Conservation (phyloP, 2,113 vertebrate species). For the Lepus timidus region DNA sequence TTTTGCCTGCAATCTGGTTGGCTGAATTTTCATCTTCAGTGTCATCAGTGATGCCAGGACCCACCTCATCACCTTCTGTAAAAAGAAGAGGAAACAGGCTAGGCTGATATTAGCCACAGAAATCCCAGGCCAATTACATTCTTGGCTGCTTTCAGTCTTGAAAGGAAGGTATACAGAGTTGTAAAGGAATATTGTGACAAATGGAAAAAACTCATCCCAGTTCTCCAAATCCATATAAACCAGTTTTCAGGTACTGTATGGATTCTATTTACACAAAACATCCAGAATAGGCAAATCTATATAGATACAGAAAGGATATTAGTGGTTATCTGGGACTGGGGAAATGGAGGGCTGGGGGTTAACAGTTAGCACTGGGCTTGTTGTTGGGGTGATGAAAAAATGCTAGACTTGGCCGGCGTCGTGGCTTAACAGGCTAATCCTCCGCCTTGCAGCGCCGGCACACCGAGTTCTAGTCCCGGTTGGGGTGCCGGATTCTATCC, state of each 20-base stretch:
- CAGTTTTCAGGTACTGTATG: slow-evolving; percentile 29
- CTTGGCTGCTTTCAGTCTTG: neutral
- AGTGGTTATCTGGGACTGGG: neutral
- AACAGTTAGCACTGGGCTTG: neutral
- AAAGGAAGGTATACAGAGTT: neutral
- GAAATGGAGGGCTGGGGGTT: neutral
- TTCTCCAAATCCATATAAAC: slow-evolving; percentile 31
- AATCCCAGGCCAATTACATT: neutral
- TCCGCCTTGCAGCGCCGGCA: too few species aligned
- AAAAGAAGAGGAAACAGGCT: slow-evolving; percentile 59
- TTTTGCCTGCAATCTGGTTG: slow-evolving; percentile 98
- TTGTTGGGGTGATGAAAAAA: neutral
- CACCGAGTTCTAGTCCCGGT: too few species aligned
- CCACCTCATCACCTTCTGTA: slow-evolving; percentile 96
- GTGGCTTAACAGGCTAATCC: too few species aligned
- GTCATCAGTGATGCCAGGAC: slow-evolving; percentile 95
- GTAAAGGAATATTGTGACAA: slow-evolving; percentile 20
- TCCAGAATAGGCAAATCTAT: slow-evolving; percentile 14
- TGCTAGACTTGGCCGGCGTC: neutral
- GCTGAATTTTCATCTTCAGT: slow-evolving; percentile 96
- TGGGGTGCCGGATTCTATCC: too few species aligned
- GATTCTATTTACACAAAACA: slow-evolving; percentile 46
- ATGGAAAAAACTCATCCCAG: slow-evolving; percentile 12
- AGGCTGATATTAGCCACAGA: slow-evolving; percentile 51
- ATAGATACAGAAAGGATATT: neutral